Evolutionary conservation across 1,140 invertebrate species (phyloP).

Genomic region (Scaptomyza montana): DNA sequence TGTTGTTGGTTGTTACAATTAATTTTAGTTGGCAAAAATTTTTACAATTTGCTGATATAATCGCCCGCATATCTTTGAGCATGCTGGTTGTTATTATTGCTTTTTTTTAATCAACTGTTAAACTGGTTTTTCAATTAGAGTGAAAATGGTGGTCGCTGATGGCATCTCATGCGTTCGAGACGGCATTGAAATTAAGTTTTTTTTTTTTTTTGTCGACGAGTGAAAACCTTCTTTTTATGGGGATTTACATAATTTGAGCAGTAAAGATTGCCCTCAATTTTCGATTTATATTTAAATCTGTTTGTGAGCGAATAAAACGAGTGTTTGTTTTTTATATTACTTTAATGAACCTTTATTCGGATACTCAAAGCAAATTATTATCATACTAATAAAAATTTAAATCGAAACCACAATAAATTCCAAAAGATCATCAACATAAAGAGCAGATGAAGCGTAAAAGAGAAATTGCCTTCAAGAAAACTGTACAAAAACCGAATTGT

Average conservation of each 20-base stretch:
- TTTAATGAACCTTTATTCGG: constrained; percentile 48
- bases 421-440: constrained; percentile 26
- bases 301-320: constrained; percentile 51
- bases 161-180: constrained; percentile 56
- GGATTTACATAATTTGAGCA: constrained; percentile 74
- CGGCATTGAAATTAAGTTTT: constrained; percentile 49
- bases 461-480: constrained; percentile 65
- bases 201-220: constrained; percentile 46
- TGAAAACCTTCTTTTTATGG: constrained; percentile 75
- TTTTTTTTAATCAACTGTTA: constrained; percentile 78
- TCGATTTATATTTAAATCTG: constrained; percentile 26
- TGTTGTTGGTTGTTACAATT: constrained; percentile 67
- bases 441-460: constrained; percentile 44
- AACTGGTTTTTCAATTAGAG: constrained; percentile 82
- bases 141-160: constrained; percentile 76
- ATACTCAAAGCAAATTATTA: constrained; percentile 53
- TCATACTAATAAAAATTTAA: constrained; percentile 38
- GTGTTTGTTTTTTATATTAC: neutral
- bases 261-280: constrained; percentile 67
- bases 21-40: constrained; percentile 57
- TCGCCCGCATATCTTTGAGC: constrained; percentile 47
- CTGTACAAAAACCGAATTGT: constrained; percentile 65
- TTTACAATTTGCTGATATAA: constrained; percentile 66
- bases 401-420: neutral
- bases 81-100: constrained; percentile 59